Conservation (phyloP, 2,797 vertebrate genomes). For the Steatocranus sp. region DNA sequence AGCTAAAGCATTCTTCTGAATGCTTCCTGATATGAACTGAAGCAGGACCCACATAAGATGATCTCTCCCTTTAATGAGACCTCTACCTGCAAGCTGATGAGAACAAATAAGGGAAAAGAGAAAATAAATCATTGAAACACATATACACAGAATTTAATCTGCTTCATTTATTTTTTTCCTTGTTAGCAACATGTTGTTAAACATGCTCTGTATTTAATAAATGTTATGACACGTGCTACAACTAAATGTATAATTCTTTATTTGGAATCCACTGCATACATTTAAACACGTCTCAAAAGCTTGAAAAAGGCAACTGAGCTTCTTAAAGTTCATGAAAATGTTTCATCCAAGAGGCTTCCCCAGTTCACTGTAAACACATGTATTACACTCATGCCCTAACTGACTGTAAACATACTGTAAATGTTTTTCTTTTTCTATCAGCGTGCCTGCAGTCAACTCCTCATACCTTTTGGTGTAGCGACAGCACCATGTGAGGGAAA, state of each 20-base stretch:
- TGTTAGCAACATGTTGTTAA: neutral
- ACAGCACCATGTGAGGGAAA: slow-evolving; percentile 99
- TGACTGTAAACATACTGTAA: neutral
- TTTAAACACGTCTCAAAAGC: neutral
- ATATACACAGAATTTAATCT: neutral
- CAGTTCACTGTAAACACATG: neutral
- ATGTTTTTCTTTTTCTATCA: neutral
- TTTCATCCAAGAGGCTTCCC: neutral
- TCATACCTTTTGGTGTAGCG: slow-evolving; percentile 95
- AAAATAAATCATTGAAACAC: neutral
- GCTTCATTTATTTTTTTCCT: neutral
- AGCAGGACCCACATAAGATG: slow-evolving; percentile 99
- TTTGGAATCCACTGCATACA: neutral
- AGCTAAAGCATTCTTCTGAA: slow-evolving; percentile 95
- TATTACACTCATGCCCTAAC: neutral
- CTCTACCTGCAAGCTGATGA: slow-evolving; percentile 90
- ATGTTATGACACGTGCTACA: neutral
- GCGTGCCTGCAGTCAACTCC: neutral
- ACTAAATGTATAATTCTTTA: neutral
- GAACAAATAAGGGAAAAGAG: neutral
- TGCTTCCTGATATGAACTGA: slow-evolving; percentile 98
- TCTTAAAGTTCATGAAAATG: neutral
- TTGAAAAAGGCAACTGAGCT: neutral
- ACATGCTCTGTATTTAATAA: neutral
- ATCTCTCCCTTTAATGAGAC: slow-evolving; percentile 96